A percentile compares a stretch with the other conserved stretches of the same genome.
These are phyloP conservation scores for Meghimatium bilineatum DNA, from an alignment of 2,888 invertebrate genomes.

Conservation along the genomic window DNA sequence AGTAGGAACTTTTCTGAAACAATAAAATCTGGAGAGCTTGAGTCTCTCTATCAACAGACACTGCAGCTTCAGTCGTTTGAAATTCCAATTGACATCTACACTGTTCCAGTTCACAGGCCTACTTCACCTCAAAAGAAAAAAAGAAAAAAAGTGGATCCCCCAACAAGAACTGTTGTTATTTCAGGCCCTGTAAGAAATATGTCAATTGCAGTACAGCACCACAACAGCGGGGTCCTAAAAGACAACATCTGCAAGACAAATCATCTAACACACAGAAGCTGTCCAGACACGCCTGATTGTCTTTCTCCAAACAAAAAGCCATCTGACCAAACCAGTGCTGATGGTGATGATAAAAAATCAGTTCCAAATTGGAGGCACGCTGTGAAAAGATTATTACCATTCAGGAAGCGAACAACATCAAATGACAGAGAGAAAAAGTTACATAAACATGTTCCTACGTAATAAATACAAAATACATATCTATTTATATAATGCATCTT, in stretches of 20 bases:
- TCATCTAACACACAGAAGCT: neutral
- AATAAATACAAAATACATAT: neutral
- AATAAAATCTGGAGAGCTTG: neutral
- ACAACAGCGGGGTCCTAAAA: neutral
- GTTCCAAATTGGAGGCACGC: slow-evolving; percentile 24
- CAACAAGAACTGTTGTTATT: slow-evolving; percentile 35
- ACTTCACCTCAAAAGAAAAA: slow-evolving; percentile 18
- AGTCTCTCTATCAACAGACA: neutral
- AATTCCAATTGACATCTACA: slow-evolving; percentile 41
- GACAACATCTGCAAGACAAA: neutral
- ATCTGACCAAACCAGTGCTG: neutral
- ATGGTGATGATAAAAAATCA: neutral
- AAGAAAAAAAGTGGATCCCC: neutral
- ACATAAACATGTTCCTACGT: slow-evolving; percentile 1
- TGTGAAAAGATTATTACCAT: slow-evolving; percentile 19
- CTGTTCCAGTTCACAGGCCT: slow-evolving; percentile 5
- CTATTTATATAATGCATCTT: too few species aligned
- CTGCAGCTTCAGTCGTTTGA: slow-evolving; percentile 3
- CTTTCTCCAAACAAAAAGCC: neutral
- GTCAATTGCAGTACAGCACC: slow-evolving; percentile 33
- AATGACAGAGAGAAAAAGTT: slow-evolving; percentile 1
- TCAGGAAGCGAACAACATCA: slow-evolving; percentile 11
- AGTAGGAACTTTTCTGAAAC: neutral
- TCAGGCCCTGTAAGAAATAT: slow-evolving; percentile 34
- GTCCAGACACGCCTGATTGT: neutral